phyloP scores from a whole-genome alignment of 2,888 invertebrate species.

The Mylabris sibirica region DNA sequence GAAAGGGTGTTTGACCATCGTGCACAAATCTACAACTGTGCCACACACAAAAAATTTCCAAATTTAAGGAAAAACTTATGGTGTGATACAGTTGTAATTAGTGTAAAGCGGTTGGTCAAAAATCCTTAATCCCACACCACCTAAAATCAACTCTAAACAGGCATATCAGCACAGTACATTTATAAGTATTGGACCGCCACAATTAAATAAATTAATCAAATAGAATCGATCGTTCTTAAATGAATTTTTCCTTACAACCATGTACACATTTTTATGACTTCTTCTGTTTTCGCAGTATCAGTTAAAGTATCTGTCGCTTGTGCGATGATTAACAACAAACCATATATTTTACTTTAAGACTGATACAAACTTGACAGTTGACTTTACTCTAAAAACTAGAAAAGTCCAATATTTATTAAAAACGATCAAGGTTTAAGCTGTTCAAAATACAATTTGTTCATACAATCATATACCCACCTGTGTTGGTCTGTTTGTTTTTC shows the following conservation, averaged over 20 bases:
- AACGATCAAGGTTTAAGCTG: conserved; percentile 61
- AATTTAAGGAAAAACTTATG: conserved; percentile 4
- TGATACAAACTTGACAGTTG: conserved; percentile 47
- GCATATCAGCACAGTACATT: conserved; percentile 58
- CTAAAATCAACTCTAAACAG: conserved; percentile 60
- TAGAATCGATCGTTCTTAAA: conserved; percentile 1
- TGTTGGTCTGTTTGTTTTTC: background rate
- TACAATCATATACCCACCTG: conserved; percentile 33
- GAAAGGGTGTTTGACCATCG: conserved; percentile 81
- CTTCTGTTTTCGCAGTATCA: conserved; percentile 42
- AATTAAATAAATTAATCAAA: conserved; percentile 18
- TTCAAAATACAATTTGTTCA: conserved; percentile 23
- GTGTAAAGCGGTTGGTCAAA: conserved; percentile 68
- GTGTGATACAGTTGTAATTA: conserved; percentile 37
- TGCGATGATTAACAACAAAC: conserved; percentile 28
- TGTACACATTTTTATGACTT: conserved; percentile 22
- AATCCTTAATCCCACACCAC: conserved; percentile 70
- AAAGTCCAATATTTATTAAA: conserved; percentile 62
- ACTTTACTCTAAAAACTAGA: conserved; percentile 45
- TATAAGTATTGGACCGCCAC: conserved; percentile 59
- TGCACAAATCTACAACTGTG: conserved; percentile 55
- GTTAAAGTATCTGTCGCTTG: conserved; percentile 36
- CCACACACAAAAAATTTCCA: conserved; percentile 34
- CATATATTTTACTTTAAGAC: conserved; percentile 34
- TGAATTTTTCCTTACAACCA: conserved; percentile 20